Evolutionary conservation across 2,797 vertebrate species (phyloP), one percentile per base, ranked within the genome.

Genomic region (Bothrops alternatus): DNA sequence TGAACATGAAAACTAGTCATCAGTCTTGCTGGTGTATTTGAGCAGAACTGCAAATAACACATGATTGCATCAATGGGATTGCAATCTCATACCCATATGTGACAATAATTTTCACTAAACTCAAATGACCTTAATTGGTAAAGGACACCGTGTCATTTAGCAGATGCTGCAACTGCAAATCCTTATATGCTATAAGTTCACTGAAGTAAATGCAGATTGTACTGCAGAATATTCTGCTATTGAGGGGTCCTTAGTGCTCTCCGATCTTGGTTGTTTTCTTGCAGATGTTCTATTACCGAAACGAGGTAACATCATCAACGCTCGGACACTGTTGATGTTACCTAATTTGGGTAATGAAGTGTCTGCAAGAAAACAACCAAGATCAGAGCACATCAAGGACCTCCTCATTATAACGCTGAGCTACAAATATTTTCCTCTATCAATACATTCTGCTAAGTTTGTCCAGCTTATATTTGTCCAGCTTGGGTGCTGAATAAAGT

Each of bases 41-140:
- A 91, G n/a, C 56, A 93, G 57, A 82, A 90, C 50, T 88, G 69
- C 86, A 90, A 90, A 87, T 90, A 87, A 57, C 23, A 69, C 86
- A 53, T 18, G 78, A 65, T 94, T 89, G 47, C 78, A 82, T 57
- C 53, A 87, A 89, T 87, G 88, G 87, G 88, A 56, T 11, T 32
- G 37, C 92, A 42, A 4, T 47, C 92, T 90, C 28, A 37, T 32
- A 57, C 25, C 25, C 26, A 32, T 58, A 60, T 53, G 26, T 69
- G 55, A 23, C 4, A 23, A n/a, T 25, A 88, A 25, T 28, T 53
- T 28, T 18, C 55, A 78, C 23, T 50, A 28, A 88, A 91, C 61
- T 91, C 56, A 42, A n/a, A 58, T 2, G 3, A 25, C 4, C 4
- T 88, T n/a, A 57, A 23, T 56, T 88, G 37, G 18, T 23, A 55